These are phyloP conservation scores for Rhyzopertha dominica DNA, from an alignment of 1,140 invertebrate species.

Conservation along the genomic window DNA sequence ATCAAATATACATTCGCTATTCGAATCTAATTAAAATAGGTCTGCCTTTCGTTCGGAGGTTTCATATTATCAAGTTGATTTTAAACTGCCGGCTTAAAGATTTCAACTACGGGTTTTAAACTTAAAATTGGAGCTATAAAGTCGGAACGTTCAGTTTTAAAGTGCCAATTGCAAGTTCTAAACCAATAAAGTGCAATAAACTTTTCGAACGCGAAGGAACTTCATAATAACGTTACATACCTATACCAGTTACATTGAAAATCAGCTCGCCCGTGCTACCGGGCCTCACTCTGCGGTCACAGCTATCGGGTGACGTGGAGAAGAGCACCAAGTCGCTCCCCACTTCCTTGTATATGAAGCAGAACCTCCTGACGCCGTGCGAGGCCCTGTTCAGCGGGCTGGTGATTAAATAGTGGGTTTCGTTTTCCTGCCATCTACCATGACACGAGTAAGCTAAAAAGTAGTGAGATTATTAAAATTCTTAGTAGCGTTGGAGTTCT, in stretches of 20 bases:
- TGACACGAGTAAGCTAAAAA: constrained; percentile 78
- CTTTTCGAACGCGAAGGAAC: neutral
- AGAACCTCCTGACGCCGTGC: constrained; percentile 54
- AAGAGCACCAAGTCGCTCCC: constrained; percentile 47
- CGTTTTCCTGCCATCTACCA: constrained; percentile 70
- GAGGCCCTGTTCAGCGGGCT: constrained; percentile 59
- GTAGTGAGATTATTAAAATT: constrained; percentile 2
- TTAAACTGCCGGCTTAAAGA: neutral
- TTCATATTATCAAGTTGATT: neutral
- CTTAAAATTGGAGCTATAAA: constrained; percentile 1
- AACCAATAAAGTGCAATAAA: neutral
- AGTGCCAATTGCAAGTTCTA: too few species aligned
- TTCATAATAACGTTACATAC: too few species aligned
- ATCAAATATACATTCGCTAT: too few species aligned
- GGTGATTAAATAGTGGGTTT: constrained; percentile 70
- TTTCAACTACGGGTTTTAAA: neutral
- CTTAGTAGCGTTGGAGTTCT: neutral
- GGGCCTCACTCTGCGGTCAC: constrained; percentile 48
- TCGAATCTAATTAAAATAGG: too few species aligned
- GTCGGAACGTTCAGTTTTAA: too few species aligned
- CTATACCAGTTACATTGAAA: constrained; percentile 50
- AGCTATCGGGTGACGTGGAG: constrained; percentile 52
- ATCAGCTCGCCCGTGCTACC: constrained; percentile 47
- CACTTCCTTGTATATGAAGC: constrained; percentile 56
- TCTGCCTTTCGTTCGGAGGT: too few species aligned